Percentiles rank a stretch among this genome's conserved stretches.
Conservation (phyloP, 2,888 invertebrate genomes). For the Apamea monoglypha region DNA sequence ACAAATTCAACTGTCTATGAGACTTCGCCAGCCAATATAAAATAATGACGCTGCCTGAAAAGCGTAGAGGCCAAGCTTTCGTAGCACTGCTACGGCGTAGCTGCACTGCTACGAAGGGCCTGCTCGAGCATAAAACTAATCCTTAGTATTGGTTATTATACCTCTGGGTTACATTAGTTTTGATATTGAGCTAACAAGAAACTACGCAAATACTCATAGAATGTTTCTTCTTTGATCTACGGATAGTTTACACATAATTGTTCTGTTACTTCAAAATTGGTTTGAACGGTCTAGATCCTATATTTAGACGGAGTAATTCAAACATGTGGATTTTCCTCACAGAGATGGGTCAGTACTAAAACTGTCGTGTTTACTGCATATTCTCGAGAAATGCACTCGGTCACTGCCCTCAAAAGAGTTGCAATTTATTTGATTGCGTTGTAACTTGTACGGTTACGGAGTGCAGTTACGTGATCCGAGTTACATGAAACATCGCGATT, state of each 20-base stretch:
- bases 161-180: not conserved
- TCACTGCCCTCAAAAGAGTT: not conserved
- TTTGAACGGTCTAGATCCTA: not conserved
- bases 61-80: not conserved
- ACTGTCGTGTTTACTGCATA: not conserved
- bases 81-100: constrained; percentile 38
- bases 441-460: not conserved
- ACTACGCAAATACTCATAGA: not conserved
- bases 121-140: not conserved
- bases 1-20: not conserved
- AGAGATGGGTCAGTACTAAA: not conserved
- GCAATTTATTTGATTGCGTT: constrained; percentile 5
- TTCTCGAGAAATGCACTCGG: not conserved
- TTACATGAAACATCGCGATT: not conserved
- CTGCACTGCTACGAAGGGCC: not conserved
- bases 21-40: not conserved
- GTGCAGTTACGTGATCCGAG: too few species aligned
- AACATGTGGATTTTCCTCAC: not conserved
- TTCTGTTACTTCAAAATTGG: not conserved
- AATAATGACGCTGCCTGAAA: not conserved
- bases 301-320: not conserved
- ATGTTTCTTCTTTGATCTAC: not conserved
- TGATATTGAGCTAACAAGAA: not conserved
- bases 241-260: not conserved
- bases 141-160: not conserved